Conservation (phyloP, 2,888 invertebrate species). For the Cancer borealis region DNA sequence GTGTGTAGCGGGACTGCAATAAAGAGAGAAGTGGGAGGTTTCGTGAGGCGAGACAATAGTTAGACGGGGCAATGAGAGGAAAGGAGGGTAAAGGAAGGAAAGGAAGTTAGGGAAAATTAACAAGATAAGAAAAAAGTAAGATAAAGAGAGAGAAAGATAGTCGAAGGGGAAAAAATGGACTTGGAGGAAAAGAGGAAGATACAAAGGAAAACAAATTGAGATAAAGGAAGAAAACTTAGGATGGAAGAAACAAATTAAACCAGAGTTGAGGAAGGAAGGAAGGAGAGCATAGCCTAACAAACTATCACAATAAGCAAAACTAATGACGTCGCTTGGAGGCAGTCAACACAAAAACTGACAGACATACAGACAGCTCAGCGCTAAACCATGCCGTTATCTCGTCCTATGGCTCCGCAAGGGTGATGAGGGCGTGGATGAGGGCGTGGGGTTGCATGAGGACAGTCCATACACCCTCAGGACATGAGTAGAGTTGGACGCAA, state of each 20-base stretch:
- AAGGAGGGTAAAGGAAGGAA: neutral
- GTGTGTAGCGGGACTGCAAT: neutral
- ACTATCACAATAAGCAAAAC: too few species aligned
- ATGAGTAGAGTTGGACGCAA: conserved; percentile 27
- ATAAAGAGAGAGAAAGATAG: conserved; percentile 14
- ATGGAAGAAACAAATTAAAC: neutral
- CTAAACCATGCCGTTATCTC: neutral
- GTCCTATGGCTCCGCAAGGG: neutral
- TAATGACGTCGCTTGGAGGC: too few species aligned
- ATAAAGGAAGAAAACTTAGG: neutral
- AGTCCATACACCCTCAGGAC: conserved; percentile 39
- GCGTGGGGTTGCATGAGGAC: neutral
- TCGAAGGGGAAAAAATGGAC: neutral
- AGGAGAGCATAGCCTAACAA: too few species aligned
- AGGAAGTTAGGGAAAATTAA: too few species aligned
- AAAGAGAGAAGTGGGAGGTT: neutral
- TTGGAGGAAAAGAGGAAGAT: too few species aligned
- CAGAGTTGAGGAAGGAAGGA: neutral
- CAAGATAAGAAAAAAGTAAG: neutral
- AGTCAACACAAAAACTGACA: neutral
- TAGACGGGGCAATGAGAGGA: neutral
- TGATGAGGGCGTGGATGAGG: conserved; percentile 10
- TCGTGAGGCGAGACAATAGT: neutral
- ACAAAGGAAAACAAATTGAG: neutral
- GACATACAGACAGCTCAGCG: neutral